Evolutionary conservation across 2,888 invertebrate genomes (phyloP).

Genomic region (Poecilus cupreus): DNA sequence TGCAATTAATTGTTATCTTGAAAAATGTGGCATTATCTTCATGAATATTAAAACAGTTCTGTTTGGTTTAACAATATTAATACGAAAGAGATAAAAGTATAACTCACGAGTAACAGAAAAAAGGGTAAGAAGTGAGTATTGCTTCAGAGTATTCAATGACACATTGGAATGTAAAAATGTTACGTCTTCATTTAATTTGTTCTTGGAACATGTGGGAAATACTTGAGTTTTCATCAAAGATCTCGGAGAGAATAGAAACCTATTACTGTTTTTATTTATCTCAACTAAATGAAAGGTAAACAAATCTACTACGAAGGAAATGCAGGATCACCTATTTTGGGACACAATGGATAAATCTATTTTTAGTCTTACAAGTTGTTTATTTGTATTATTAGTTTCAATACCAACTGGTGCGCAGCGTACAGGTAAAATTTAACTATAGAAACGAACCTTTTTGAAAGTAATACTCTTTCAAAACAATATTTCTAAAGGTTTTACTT

Average conservation of each 20-base stretch:
- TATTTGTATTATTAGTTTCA: not conserved
- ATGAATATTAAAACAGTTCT: slow-evolving; percentile 5
- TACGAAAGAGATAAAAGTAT: not conserved
- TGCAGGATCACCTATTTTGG: slow-evolving; percentile 2
- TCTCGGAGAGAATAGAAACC: not conserved
- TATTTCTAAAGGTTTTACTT: slow-evolving; percentile 7
- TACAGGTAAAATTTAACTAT: slow-evolving; percentile 4
- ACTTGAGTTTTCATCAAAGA: not conserved
- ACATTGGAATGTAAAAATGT: slow-evolving; percentile 2
- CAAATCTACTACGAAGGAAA: not conserved
- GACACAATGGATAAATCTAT: slow-evolving; percentile 15
- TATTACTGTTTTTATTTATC: not conserved
- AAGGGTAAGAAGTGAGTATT: not conserved
- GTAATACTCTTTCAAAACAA: slow-evolving; percentile 18
- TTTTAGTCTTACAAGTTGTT: slow-evolving; percentile 6
- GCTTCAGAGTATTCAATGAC: slow-evolving; percentile 15
- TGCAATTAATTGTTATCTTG: slow-evolving; percentile 3
- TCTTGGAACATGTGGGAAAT: slow-evolving; percentile 19
- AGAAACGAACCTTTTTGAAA: not conserved
- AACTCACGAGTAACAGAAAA: not conserved
- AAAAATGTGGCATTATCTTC: not conserved
- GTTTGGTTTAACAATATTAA: not conserved
- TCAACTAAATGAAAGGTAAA: slow-evolving; percentile 5
- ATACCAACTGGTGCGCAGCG: not conserved
- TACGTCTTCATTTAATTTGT: slow-evolving; percentile 27